A percentile compares a stretch with the other conserved stretches of the same genome.
Evolutionary conservation across 2,113 vertebrate species (phyloP).

Genomic region (Ophthalmolycus amberensis): DNA sequence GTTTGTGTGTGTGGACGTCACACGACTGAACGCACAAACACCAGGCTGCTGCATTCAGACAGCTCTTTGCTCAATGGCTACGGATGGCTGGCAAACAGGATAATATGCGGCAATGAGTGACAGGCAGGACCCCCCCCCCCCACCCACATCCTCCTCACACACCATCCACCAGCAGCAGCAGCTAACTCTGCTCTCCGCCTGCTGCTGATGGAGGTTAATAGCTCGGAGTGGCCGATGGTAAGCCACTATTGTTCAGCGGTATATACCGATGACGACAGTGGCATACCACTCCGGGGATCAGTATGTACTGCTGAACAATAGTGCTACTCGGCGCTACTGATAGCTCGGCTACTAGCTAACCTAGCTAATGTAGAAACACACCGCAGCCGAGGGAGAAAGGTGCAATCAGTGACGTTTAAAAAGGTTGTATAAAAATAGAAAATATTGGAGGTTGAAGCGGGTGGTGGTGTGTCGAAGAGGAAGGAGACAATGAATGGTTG

Average conservation of each 20-base stretch:
- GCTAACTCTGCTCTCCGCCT: slow-evolving; percentile 13
- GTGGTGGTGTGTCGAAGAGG: slow-evolving; percentile 37
- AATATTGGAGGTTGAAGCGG: neutral
- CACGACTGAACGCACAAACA: slow-evolving; percentile 1
- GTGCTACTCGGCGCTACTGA: no score
- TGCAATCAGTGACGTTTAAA: neutral
- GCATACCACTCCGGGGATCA: no score
- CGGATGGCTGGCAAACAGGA: slow-evolving; percentile 51
- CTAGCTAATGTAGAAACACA: neutral
- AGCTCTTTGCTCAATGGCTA: slow-evolving; percentile 35
- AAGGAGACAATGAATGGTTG: slow-evolving; percentile 71
- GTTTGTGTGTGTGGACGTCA: slow-evolving; percentile 5
- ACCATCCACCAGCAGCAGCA: slow-evolving; percentile 3
- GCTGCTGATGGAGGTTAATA: slow-evolving; percentile 13
- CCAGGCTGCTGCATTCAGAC: slow-evolving; percentile 35
- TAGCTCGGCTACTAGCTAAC: neutral
- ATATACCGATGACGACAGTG: no score
- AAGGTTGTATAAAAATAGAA: neutral
- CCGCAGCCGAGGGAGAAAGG: neutral
- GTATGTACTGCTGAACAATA: no score
- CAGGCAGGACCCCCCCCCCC: slow-evolving; percentile 22
- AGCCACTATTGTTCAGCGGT: no score
- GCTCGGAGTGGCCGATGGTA: neutral
- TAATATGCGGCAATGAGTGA: slow-evolving; percentile 72
- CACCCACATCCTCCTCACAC: neutral